These are phyloP conservation scores for Chesias legatella DNA, from an alignment of 2,888 invertebrate genomes.

Conservation along the genomic window DNA sequence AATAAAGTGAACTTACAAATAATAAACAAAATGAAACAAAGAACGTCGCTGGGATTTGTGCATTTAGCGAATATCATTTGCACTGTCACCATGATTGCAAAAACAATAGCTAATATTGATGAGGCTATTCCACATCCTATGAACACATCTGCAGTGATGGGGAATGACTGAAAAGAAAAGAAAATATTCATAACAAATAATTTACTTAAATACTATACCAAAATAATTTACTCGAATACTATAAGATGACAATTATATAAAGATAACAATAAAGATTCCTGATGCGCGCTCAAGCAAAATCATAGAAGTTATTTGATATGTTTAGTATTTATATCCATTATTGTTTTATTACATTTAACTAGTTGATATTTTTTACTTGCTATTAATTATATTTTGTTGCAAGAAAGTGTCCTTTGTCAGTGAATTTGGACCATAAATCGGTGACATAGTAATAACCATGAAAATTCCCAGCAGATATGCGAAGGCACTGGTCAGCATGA, in stretches of 20 bases:
- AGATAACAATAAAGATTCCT: too few species aligned
- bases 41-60: conserved; percentile 33
- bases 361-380: too few species aligned
- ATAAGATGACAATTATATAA: too few species aligned
- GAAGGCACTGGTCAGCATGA: conserved; percentile 34
- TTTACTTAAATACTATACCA: too few species aligned
- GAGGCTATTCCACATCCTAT: conserved; percentile 24
- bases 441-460: conserved; percentile 36
- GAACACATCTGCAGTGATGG: conserved; percentile 28
- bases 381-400: too few species aligned
- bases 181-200: neutral
- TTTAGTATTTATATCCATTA: too few species aligned
- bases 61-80: conserved; percentile 33
- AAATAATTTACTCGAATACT: too few species aligned
- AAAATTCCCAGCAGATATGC: conserved; percentile 37
- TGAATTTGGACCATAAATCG: too few species aligned
- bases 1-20: conserved; percentile 23
- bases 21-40: conserved; percentile 30
- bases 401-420: too few species aligned
- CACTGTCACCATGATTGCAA: conserved; percentile 24
- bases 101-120: conserved; percentile 26
- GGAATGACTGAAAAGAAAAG: conserved; percentile 26
- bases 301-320: too few species aligned
- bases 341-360: too few species aligned
- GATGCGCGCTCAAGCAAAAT: too few species aligned